Base-by-base conservation (phyloP, 1,140 invertebrate genomes). In the Colletes gigas region DNA sequence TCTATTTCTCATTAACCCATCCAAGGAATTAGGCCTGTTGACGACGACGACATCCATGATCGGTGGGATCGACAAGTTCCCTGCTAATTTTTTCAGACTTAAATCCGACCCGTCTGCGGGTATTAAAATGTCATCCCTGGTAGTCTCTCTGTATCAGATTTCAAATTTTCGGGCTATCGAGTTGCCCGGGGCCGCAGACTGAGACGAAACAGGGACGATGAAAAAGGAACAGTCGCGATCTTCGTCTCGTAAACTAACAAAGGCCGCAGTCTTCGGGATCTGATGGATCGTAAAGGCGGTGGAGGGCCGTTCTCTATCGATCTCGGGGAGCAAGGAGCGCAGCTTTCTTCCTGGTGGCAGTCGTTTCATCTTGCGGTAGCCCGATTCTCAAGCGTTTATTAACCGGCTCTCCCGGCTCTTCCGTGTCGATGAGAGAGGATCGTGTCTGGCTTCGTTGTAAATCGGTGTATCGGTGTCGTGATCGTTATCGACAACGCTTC, bases 331-430 rank as follows among this genome's bases (percentile, higher is more conserved):
- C 67, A 69, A 39, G 50, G 21, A 59, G 54, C 70, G 47, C 15
- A n/a, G 14, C 21, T 39, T 69, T 12, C 54, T 78, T 73, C 30
- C 63, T 19, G n/a, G 6, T 44, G 59, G 65, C 19, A 50, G 9
- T 2, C 44, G 65, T 47, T 62, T 59, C 60, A 9, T 75, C 70
- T 72, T 47, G 52, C 66, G 15, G 67, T 21, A 69, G 50, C n/a
- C 59, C 68, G 60, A 57, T 73, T 82, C 66, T 85, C 69, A 52
- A 54, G 47, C 55, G 65, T 65, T 65, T 78, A 78, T 82, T 86
- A 82, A 78, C 55, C 55, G 9, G 1, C 47, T 59, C 50, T 52
- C 19, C 69, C 41, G 47, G 21, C 50, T 73, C 54, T 78, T 54
- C 70, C 55, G 12, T 14, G 41, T 30, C 57, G 69, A 67, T 60